Evolutionary conservation across 2,888 invertebrate species (phyloP), one percentile per base, ranked within the genome.

Genomic region (Agrochola macilenta): DNA sequence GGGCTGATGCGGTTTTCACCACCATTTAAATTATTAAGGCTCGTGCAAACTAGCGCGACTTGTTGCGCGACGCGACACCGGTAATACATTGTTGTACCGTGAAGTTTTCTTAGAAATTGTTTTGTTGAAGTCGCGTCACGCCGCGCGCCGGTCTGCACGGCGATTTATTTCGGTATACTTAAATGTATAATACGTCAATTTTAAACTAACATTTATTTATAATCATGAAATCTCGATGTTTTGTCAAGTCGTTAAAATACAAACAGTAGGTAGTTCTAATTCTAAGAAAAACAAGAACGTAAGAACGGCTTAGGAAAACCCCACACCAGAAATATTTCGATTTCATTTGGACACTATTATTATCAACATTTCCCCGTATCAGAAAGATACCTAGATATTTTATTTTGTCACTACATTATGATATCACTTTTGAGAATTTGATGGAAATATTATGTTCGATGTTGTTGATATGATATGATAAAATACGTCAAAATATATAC

Each of bases 391-490:
- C 35, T 54, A 66, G 26, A 61, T 54, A 57, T 52, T 79, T 54
- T 46, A 54, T 79, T 76, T 68, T 68, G 49, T 60, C 66, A 76
- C 66, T 49, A 11, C 5, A n/a, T 64, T n/a, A 30, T 46, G 66
- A 57, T 74, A 79, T 69, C 74, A 69, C 26, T 79, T 69, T 79
- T 64, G 43, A 58, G 63, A 80, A 74, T 60, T 79, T 66, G 23
- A 72, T 66, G 72, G 65, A 72, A 60, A 60, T 79, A 54, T 46
- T 66, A 54, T 72, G 78, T 79, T 46, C 58, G 26, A 4, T 72
- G 14, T 52, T 52, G 54, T 60, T 61, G 73, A 46, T 60, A 60
- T 46, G 68, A 74, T 79, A 39, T 39, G 39, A 39, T 7, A 7
- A 39, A 68, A 43, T 9, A 20, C 8, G 0, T 52, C 20, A 52